Conservation (phyloP, 2,797 vertebrate species). For the Pteronotus mesoamericanus region DNA sequence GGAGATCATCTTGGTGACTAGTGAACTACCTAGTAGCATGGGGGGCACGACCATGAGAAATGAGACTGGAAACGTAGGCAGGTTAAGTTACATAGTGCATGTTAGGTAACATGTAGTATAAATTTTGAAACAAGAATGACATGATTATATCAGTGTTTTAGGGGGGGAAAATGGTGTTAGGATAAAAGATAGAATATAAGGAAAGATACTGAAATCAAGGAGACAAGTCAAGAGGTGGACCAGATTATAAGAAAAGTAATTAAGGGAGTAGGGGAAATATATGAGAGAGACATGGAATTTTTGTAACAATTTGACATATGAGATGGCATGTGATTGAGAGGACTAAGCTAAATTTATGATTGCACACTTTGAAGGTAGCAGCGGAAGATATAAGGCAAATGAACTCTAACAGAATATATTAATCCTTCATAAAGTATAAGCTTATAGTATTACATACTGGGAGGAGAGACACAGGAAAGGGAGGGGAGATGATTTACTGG, state of each 20-base stretch:
- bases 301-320: not conserved
- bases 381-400: not conserved
- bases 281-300: not conserved
- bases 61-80: not conserved
- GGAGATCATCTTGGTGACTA: not conserved
- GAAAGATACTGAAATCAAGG: not conserved
- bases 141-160: not conserved
- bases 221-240: not conserved
- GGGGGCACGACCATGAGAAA: not conserved
- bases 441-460: not conserved
- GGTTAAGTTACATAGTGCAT: not conserved
- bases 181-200: not conserved
- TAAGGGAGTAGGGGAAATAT: not conserved
- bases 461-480: not conserved
- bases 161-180: not conserved
- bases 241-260: not conserved
- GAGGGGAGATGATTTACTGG: not conserved
- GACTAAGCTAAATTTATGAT: not conserved
- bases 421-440: not conserved
- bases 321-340: not conserved
- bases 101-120: not conserved
- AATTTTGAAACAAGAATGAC: not conserved
- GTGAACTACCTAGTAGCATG: not conserved
- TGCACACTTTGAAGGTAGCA: not conserved
- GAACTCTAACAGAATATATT: not conserved